A percentile compares a stretch with the other conserved stretches of the same genome.
These are phyloP conservation scores for Hirtodrosophila confusa DNA, from an alignment of 2,888 invertebrate genomes.

Conservation along the genomic window DNA sequence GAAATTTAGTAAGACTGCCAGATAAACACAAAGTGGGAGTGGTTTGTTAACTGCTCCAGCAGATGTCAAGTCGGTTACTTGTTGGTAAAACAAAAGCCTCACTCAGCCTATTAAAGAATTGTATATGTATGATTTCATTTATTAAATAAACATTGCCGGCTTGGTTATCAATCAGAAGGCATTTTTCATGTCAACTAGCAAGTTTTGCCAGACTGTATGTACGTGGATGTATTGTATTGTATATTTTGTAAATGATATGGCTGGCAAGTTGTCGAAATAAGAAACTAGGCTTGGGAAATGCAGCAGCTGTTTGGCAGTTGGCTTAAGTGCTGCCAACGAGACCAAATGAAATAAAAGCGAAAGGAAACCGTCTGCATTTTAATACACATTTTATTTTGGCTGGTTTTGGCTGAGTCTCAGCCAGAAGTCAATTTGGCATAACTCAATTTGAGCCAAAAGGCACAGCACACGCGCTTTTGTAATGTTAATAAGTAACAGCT, in stretches of 20 bases:
- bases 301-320: conserved; percentile 57
- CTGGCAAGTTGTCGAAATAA: conserved; percentile 19
- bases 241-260: conserved; percentile 54
- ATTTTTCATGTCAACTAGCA: conserved; percentile 63
- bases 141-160: conserved; percentile 69
- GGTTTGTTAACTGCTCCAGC: conserved; percentile 4
- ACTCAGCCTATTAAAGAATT: conserved; percentile 20
- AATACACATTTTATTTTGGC: conserved; percentile 45
- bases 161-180: conserved; percentile 70
- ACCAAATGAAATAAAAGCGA: conserved; percentile 35
- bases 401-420: conserved; percentile 2
- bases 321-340: conserved; percentile 64
- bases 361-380: conserved; percentile 60
- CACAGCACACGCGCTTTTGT: conserved; percentile 70
- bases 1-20: not conserved
- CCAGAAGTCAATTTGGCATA: conserved; percentile 73
- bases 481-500: conserved; percentile 69
- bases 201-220: conserved; percentile 14
- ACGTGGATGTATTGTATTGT: not conserved
- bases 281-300: conserved; percentile 68
- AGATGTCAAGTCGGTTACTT: conserved; percentile 15
- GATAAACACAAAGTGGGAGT: not conserved
- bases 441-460: conserved; percentile 67
- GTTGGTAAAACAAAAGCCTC: conserved; percentile 46
- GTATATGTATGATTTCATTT: conserved; percentile 53